Conservation (phyloP, 1,140 invertebrate species). For the Cheumatopsyche charites region DNA sequence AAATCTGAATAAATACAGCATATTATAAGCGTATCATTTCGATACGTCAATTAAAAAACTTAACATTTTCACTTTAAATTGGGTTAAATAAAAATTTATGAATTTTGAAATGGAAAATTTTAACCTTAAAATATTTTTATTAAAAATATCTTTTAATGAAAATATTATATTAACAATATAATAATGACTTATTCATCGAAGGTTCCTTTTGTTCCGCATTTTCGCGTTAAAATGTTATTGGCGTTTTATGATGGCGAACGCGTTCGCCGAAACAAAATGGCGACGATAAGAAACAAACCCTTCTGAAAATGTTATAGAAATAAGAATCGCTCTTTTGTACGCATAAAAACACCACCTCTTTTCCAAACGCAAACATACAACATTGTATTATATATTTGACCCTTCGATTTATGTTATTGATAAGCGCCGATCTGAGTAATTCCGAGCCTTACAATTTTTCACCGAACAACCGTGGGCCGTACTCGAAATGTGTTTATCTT, state of each 20-base stretch:
- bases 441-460: slow-evolving; percentile 35
- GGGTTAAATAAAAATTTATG: no score
- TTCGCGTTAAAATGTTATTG: slow-evolving; percentile 23
- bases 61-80: no score
- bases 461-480: no score
- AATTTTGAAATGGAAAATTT: no score
- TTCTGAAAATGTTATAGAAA: slow-evolving; percentile 5
- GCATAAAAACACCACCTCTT: neutral
- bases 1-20: no score
- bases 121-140: no score
- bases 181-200: neutral
- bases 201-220: neutral
- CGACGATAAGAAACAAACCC: slow-evolving; percentile 19
- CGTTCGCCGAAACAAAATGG: slow-evolving; percentile 21
- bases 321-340: neutral
- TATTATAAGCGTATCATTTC: no score
- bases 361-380: no score
- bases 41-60: no score
- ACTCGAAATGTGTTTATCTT: no score
- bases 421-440: slow-evolving; percentile 33
- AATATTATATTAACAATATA: no score
- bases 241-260: slow-evolving; percentile 23
- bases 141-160: no score
- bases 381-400: slow-evolving; percentile 23
- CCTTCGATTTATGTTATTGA: slow-evolving; percentile 39